Percentiles rank a stretch among this genome's conserved stretches.
These are phyloP conservation scores for Brachionus koreanus DNA, from an alignment of 1,140 invertebrate genomes.

Conservation along the genomic window DNA sequence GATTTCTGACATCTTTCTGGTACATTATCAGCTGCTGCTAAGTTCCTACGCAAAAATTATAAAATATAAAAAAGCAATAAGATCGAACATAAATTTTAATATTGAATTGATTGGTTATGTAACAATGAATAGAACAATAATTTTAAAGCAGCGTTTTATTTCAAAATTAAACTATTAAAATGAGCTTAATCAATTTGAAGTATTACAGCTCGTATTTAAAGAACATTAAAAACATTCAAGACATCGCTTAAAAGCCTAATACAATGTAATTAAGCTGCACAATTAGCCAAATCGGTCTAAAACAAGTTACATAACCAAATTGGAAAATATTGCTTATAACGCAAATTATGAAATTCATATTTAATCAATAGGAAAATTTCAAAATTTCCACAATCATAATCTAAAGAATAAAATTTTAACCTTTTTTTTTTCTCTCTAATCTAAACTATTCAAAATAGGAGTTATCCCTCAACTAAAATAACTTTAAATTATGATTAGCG, in stretches of 20 bases:
- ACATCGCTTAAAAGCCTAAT: not conserved
- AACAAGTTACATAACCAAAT: not conserved
- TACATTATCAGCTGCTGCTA: not conserved
- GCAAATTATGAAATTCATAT: constrained; percentile 15
- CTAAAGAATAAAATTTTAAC: not conserved
- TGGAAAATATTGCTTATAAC: not conserved
- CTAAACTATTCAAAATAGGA: not conserved
- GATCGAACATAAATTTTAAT: not conserved
- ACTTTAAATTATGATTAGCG: not conserved
- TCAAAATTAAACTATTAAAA: constrained; percentile 11
- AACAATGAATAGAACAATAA: not conserved
- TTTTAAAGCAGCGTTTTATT: not conserved
- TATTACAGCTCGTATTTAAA: not conserved
- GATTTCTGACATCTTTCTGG: not conserved
- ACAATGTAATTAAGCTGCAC: not conserved
- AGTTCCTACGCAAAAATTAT: not conserved
- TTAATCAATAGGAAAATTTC: constrained; percentile 11
- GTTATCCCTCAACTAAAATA: not conserved
- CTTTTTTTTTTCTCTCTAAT: not conserved
- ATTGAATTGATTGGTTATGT: not conserved
- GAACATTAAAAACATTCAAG: not conserved
- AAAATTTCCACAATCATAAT: not conserved
- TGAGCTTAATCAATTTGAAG: not conserved
- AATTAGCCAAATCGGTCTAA: not conserved
- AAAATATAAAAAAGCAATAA: not conserved